Percentiles rank a stretch among this genome's conserved stretches.
phyloP scores from a whole-genome alignment of 2,888 invertebrate genomes.

The Achlya flavicornis region DNA sequence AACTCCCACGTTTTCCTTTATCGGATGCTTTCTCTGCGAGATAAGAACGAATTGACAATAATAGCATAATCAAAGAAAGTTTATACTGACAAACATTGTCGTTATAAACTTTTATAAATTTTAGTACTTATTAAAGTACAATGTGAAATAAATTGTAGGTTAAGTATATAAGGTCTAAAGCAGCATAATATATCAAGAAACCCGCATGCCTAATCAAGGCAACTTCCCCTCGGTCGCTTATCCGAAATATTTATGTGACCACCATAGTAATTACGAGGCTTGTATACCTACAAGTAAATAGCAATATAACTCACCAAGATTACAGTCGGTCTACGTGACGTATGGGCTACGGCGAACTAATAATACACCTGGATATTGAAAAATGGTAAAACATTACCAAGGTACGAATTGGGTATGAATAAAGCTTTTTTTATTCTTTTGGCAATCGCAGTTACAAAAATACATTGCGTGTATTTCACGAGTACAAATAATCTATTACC shows the following conservation, averaged over 20 bases:
- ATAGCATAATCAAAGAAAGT: conserved; percentile 65
- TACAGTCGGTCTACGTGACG: not conserved
- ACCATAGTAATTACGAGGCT: conserved; percentile 53
- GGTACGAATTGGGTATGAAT: not conserved
- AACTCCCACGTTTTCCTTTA: conserved; percentile 80
- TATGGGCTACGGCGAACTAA: not conserved
- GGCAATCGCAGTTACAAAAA: too few relatives aligned
- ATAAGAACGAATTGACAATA: conserved; percentile 70
- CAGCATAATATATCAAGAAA: conserved; percentile 44
- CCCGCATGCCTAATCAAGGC: conserved; percentile 67
- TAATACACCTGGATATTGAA: not conserved
- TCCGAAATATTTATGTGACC: conserved; percentile 74
- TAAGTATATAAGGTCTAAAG: not conserved
- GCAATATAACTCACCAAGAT: conserved; percentile 17
- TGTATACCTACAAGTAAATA: conserved; percentile 30
- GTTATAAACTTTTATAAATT: too few relatives aligned
- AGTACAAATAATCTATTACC: too few relatives aligned
- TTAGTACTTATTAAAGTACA: conserved; percentile 13
- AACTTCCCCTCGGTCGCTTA: conserved; percentile 55
- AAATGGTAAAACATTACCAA: not conserved
- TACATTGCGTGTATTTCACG: too few relatives aligned
- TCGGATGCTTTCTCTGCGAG: conserved; percentile 72
- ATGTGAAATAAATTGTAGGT: not conserved
- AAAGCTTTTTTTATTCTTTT: too few relatives aligned
- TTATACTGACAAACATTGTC: conserved; percentile 30